Base-by-base conservation (phyloP, 2,888 invertebrate species). In the Copidosoma aretas region DNA sequence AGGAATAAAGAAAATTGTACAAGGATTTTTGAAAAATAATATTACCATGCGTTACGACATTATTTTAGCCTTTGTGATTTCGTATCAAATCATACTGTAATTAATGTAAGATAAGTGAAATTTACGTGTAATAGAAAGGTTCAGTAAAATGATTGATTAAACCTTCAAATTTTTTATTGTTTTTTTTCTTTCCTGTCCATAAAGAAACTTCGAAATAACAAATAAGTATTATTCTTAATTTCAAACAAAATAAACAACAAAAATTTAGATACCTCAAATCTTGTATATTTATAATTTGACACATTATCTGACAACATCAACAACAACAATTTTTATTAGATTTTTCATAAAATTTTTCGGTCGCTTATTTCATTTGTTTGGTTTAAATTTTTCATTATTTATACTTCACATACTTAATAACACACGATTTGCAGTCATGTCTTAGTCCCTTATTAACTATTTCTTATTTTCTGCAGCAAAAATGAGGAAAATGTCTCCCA, bases 261-360 rank as follows among this genome's bases (percentile, higher is more conserved):
- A 61, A 41, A 67, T 71, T 74, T 72, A 75, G 74, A 75, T 80
- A 74, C 72, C 79, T 78, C 78, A 79, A 82, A 80, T 78, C 74
- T 77, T 80, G 78, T 46, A 77, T 80, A 80, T 78, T 80, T 81
- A 32, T 78, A 81, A 80, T 81, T 81, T 81, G 80, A 81, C 81
- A 82, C 80, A 81, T 80, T 78, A 32, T 79, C 79, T 77, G 78
- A 81, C 79, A 81, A 77, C 74, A 77, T 79, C 79, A 81, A 79
- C 78, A 80, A 79, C 79, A 78, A 79, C 75, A 78, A 79, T 73
- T 74, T 78, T 78, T 76, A 60, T 69, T 71, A 71, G 68, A 70
- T 71, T 70, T 69, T 70, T 22, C 43, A 8, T 32, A n/a, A 43
- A 56, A 56, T 61, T 64, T 66, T 67, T 21, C 59, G 8, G 8